Evolutionary conservation across 30 jellyfish, hydroid and myxozoan species (phyloP), one percentile per base, ranked within the genome.

Genomic region (Nemopilema nomurai): DNA sequence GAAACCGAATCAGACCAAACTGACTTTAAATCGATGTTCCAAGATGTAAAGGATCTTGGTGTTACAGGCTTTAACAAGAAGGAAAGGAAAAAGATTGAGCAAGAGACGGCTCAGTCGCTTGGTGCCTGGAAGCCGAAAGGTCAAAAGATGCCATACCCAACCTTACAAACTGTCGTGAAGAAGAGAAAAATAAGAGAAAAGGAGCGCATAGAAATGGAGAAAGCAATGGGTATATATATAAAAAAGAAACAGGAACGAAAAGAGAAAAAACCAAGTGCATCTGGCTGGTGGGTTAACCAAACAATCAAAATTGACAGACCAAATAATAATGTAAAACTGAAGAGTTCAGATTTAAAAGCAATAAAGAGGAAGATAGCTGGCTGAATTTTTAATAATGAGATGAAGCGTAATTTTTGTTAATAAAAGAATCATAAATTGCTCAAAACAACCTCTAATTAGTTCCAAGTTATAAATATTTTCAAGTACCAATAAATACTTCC

Each of bases 91-190:
- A 75, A 79, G 75, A 19, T 51, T 20, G 87, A 90, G 63, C 89
- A 90, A 26, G 25, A 90, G 22, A 67, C 77, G 29, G 68, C 83
- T 31, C 94, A 90, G 28, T 67, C 80, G 26, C 81, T 90, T 3
- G 97, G 97, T 16, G 95, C 97, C 8, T 71, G 87, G 51, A 84
- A 84, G 62, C 95, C 69, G 49, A 90, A 90, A 84, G 90, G 88
- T 7, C 92, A 77, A 65, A 90, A 90, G 76, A 82, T 82, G 8
- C 97, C 97, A 18, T 90, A 84, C 71, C 95, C 95, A 22, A 78
- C 84, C n/a, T 70, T 84, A 67, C 90, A 83, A 75, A 21, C 85
- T n/a, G 74, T 75, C 16, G 50, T 63, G 25, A 84, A 80, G 50
- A 62, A 23, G 28, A 77, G 86, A 28, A 62, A 78, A 49, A 88